Conservation (phyloP, 2,888 invertebrate genomes). For the Lapara coniferarum region DNA sequence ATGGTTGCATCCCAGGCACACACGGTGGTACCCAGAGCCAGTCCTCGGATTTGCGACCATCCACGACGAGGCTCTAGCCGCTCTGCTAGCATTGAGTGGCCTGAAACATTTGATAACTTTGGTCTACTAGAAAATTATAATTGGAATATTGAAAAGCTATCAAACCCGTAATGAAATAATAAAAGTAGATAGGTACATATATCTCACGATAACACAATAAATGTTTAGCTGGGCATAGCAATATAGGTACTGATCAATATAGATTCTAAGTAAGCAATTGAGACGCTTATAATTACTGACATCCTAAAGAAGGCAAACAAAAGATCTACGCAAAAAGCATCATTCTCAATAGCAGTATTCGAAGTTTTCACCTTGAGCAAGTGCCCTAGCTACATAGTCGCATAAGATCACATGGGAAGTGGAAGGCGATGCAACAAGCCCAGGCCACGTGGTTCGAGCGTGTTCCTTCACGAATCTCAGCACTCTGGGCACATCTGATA, state of each 20-base stretch:
- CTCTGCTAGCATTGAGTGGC: slow-evolving; percentile 76
- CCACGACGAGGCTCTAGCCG: slow-evolving; percentile 63
- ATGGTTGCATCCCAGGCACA: slow-evolving; percentile 72
- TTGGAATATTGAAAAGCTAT: too few relatives aligned
- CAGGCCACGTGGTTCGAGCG: slow-evolving; percentile 62
- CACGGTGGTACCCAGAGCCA: slow-evolving; percentile 61
- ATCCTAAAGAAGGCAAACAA: too few relatives aligned
- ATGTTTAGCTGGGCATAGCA: too few relatives aligned
- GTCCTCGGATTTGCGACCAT: slow-evolving; percentile 62
- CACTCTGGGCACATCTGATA: slow-evolving; percentile 67
- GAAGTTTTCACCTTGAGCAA: slow-evolving; percentile 64
- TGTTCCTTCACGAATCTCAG: slow-evolving; percentile 69
- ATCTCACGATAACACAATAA: too few relatives aligned
- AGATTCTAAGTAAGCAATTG: too few relatives aligned
- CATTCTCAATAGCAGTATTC: not conserved
- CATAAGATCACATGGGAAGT: slow-evolving; percentile 56
- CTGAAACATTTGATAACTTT: slow-evolving; percentile 42
- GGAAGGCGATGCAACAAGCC: slow-evolving; percentile 47
- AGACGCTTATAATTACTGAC: too few relatives aligned
- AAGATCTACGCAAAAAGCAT: not conserved
- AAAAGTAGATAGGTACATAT: too few relatives aligned
- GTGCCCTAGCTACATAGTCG: slow-evolving; percentile 68
- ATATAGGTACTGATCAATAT: too few relatives aligned
- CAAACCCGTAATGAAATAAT: too few relatives aligned
- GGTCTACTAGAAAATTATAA: not conserved